Evolutionary conservation across 2,888 invertebrate genomes (phyloP).

Genomic region (Paralinhomoeus sp.): DNA sequence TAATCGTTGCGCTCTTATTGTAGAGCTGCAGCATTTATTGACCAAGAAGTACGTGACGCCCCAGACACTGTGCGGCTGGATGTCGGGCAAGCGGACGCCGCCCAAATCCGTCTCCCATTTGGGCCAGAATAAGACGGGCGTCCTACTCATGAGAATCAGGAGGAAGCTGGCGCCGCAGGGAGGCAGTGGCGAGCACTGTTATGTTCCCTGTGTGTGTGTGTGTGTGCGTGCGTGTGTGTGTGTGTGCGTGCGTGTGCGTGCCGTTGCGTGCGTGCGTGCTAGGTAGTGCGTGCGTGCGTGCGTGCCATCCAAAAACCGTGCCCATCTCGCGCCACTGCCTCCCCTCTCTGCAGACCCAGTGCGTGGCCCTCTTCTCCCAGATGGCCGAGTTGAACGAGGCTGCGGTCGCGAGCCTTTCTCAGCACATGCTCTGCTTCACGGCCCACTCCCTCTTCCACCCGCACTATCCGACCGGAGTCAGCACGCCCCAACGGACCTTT

Average conservation of each 20-base stretch:
- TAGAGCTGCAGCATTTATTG: constrained; percentile 16
- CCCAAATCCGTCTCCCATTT: constrained; percentile 11
- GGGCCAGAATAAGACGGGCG: constrained; percentile 18
- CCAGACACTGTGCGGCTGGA: constrained; percentile 14
- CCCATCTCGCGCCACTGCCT: no score
- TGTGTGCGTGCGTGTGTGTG: no score
- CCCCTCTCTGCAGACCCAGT: no score
- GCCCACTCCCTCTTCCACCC: constrained; percentile 22
- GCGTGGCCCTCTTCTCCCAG: no score
- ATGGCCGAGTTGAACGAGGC: background rate
- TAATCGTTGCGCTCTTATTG: no score
- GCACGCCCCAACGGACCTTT: no score
- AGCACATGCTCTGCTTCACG: constrained; percentile 21
- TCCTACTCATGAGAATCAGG: constrained; percentile 20
- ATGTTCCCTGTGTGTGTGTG: no score
- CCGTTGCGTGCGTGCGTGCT: no score
- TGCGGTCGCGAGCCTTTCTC: constrained; percentile 9
- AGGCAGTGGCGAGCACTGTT: no score
- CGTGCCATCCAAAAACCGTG: no score
- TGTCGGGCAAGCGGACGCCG: constrained; percentile 10
- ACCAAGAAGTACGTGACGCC: constrained; percentile 17
- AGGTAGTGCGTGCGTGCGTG: no score
- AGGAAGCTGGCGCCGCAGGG: constrained; percentile 8
- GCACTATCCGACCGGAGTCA: constrained; percentile 13
- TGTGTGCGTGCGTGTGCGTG: no score